Evolutionary conservation across 2,113 vertebrate genomes (phyloP).

Genomic region (Festucalex cinctus): DNA sequence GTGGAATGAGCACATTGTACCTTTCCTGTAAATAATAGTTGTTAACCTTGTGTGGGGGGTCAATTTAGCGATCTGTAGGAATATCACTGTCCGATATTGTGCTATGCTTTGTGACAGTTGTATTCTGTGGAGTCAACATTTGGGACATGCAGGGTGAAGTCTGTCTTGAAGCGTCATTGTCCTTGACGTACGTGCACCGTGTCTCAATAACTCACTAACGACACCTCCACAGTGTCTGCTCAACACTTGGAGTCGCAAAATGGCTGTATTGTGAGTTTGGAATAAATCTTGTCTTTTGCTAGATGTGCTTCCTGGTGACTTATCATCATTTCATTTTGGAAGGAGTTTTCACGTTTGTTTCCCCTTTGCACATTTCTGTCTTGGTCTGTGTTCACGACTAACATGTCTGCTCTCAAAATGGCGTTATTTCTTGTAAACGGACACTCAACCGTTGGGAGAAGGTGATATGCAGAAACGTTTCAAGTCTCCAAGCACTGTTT

Average conservation of each 20-base stretch:
- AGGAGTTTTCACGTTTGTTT: constrained; percentile 18
- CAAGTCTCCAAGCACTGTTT: constrained; percentile 40
- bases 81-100: constrained; percentile 77
- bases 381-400: constrained; percentile 56
- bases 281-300: constrained; percentile 98
- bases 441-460: not conserved
- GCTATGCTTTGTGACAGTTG: constrained; percentile 84
- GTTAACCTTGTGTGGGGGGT: constrained; percentile 39
- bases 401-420: constrained; percentile 5
- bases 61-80: constrained; percentile 63
- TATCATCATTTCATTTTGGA: not conserved
- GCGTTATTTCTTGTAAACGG: not conserved
- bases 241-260: constrained; percentile 79
- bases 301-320: constrained; percentile 65
- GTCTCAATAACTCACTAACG: constrained; percentile 62
- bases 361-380: constrained; percentile 19
- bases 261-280: constrained; percentile 91
- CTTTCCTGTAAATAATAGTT: constrained; percentile 67
- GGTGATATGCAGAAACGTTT: constrained; percentile 24
- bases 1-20: constrained; percentile 60
- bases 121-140: constrained; percentile 69
- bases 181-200: constrained; percentile 82
- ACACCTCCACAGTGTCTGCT: constrained; percentile 80
- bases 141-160: constrained; percentile 51
- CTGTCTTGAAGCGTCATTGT: constrained; percentile 76